phyloP scores from a whole-genome alignment of 2,797 vertebrate species.

The Serranus cabrilla region DNA sequence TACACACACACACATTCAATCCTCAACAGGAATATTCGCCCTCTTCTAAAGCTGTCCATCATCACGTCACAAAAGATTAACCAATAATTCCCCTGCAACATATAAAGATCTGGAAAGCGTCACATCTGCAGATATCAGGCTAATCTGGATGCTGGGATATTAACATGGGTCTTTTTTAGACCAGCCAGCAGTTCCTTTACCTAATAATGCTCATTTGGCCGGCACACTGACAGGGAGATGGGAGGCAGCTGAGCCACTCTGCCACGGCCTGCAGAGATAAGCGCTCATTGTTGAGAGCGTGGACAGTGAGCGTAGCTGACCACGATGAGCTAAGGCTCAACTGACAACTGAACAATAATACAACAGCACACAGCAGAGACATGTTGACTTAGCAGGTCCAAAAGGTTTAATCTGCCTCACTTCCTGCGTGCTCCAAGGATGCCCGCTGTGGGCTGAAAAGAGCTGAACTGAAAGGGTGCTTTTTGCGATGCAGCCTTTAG shows the following conservation, averaged over 20 bases:
- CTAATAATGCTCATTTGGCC: constrained; percentile 66
- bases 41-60: constrained; percentile 53
- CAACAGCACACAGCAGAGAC: constrained; percentile 71
- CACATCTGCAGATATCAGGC: constrained; percentile 60
- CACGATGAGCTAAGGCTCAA: constrained; percentile 74
- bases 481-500: constrained; percentile 49
- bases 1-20: constrained; percentile 30
- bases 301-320: constrained; percentile 58
- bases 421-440: constrained; percentile 82
- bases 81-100: constrained; percentile 64
- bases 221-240: constrained; percentile 45
- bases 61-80: constrained; percentile 59
- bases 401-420: constrained; percentile 81
- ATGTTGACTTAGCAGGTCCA: constrained; percentile 82
- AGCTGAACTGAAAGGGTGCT: constrained; percentile 56
- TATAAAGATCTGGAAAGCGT: constrained; percentile 59
- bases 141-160: constrained; percentile 66
- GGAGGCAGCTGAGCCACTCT: constrained; percentile 47
- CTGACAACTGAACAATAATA: constrained; percentile 84
- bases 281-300: constrained; percentile 71
- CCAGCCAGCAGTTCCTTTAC: constrained; percentile 70
- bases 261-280: constrained; percentile 72
- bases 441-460: constrained; percentile 59
- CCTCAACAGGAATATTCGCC: constrained; percentile 47
- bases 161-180: constrained; percentile 44